A percentile compares a stretch with the other conserved stretches of the same genome.
Conservation (phyloP, 2,888 invertebrate species). For the Lasioglossum leucozonium region DNA sequence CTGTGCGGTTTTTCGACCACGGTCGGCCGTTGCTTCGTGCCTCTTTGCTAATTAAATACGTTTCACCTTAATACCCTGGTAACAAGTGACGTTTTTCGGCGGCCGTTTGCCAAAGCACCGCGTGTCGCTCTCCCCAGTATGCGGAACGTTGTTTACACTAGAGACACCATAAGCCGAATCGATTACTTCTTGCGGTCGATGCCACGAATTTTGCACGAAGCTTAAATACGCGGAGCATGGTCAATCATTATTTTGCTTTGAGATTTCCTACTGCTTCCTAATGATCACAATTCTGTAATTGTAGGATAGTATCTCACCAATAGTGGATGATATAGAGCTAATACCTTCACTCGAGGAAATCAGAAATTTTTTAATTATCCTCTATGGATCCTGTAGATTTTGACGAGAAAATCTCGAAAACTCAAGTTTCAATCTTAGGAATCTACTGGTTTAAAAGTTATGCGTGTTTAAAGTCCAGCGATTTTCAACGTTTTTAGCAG, state of each 20-base stretch:
- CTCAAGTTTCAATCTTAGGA: no score
- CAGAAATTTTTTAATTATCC: no score
- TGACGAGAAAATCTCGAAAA: no score
- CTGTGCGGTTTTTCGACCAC: background rate
- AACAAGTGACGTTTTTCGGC: constrained; percentile 30
- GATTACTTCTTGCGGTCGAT: background rate
- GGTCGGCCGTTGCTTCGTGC: background rate
- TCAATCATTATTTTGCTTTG: background rate
- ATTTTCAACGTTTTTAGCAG: no score
- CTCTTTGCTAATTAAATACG: constrained; percentile 43
- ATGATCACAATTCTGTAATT: no score
- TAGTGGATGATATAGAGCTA: no score
- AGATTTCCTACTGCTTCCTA: background rate
- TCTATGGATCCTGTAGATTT: no score
- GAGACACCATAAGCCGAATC: background rate
- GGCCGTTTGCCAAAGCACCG: background rate
- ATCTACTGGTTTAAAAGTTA: no score
- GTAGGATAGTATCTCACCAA: no score
- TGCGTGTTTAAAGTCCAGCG: no score
- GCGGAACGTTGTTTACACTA: background rate
- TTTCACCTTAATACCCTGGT: constrained; percentile 30
- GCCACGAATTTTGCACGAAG: background rate
- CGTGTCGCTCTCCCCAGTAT: background rate
- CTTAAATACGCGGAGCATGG: background rate
- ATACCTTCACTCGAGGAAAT: no score